Evolutionary conservation across 2,113 vertebrate genomes (phyloP), one percentile per base, ranked within the genome.

Genomic region (Nycticebus coucang): DNA sequence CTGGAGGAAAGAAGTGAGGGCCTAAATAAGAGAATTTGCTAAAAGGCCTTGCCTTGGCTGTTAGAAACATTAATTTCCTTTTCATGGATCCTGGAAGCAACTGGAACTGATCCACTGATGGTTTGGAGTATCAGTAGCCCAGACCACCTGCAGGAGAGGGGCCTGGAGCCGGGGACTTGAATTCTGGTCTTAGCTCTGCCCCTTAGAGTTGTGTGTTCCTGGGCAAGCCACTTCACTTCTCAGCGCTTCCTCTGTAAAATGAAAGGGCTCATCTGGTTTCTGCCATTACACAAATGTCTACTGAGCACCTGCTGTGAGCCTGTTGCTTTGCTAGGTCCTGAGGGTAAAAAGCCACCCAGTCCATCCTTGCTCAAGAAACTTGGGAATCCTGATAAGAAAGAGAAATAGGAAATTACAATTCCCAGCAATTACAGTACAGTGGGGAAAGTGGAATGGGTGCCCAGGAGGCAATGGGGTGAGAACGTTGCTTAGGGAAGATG

Each of bases 81-180:
- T 81, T 21, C 24, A 2, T 10, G 15, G 68, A 55, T 89, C 55
- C 19, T 64, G 45, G 68, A 82, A n/a, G 77, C 4, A 66, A 24
- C 4, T 33, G 59, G 50, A 77, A 64, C 1, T 3, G 22, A 19
- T 4, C 62, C 1, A 9, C 11, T 10, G 35, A 86, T 55, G 75
- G 7, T 41, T 37, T 14, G 1, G 15, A n/a, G 28, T 2, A 28
- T 72, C 55, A 1, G 0, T 9, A 22, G 59, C 60, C 28, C 11
- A 5, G 19, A 26, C n/a, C 10, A 41, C 45, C 50, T 68, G 81
- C 28, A 8, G 50, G 19, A 5, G n/a, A 60, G 35, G 55, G 33
- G 55, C 35, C 59, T 3, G 60, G 12, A 55, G 33, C 9, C 30
- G 0, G 57, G 37, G n/a, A 66, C 59, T 30, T 41, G 64, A 33